A percentile compares a stretch with the other conserved stretches of the same genome.
Evolutionary conservation across 2,113 vertebrate genomes (phyloP).

Genomic region (Onychorhynchus coronatus): DNA sequence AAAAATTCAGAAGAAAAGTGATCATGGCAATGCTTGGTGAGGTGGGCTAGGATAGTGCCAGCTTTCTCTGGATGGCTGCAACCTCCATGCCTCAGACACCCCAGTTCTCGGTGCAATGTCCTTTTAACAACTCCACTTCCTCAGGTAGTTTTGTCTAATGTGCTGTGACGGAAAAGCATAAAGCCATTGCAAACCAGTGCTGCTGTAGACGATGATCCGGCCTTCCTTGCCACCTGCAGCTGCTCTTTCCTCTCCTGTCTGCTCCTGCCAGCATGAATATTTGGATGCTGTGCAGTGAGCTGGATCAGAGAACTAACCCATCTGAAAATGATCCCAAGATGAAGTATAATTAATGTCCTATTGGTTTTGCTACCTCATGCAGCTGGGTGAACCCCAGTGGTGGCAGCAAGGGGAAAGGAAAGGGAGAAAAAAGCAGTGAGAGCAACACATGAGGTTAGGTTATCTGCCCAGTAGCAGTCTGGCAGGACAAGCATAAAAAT

Average conservation of each 20-base stretch:
- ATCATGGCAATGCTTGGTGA: background rate
- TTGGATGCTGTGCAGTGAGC: background rate
- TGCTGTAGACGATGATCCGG: background rate
- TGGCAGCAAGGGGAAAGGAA: background rate
- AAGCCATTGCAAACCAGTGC: background rate
- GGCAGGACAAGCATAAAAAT: background rate
- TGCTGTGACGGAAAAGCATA: background rate
- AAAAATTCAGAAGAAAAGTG: background rate
- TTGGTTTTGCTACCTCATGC: background rate
- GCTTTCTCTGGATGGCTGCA: background rate
- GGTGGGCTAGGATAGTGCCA: background rate
- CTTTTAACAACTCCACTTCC: background rate
- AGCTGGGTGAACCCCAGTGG: background rate
- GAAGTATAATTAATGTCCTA: background rate
- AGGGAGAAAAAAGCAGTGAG: background rate
- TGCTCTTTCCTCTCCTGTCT: background rate
- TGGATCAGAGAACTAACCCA: background rate
- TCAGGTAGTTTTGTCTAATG: background rate
- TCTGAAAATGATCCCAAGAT: background rate
- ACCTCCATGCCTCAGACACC: fast-evolving
- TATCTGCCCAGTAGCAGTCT: background rate
- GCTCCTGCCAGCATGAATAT: background rate
- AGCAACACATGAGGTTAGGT: fast-evolving
- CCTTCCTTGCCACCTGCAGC: background rate
- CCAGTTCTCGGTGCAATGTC: fast-evolving